Base-by-base conservation (phyloP, 2,113 vertebrate genomes). In the Neogobius melanostomus region DNA sequence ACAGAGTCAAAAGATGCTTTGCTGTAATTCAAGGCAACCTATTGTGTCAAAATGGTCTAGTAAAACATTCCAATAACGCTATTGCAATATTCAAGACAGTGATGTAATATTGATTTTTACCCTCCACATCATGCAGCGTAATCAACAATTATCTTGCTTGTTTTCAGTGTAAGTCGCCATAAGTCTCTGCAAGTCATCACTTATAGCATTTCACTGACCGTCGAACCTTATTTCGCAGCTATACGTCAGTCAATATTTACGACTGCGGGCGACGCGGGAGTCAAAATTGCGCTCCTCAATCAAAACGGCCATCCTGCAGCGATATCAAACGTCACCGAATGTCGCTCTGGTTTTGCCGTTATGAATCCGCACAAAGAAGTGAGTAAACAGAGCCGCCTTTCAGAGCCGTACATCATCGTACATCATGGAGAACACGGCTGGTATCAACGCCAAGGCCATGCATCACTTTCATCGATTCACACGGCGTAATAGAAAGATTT, bases 391-490 rank as follows among this genome's bases (percentile, higher is more conserved):
- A 59, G 56, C 48, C 76, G 64, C 74, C 73, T 74, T 77, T 85
- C 81, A 79, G 72, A 70, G 74, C 71, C 75, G 80, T 71, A 80
- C 76, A 85, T 87, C 72, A 81, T 82, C 75, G 79, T 87, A 84
- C 77, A 91, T 88, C 85, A 88, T 48, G 63, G 73, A 51, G 76
- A 72, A 82, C 74, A 71, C 68, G 77, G 83, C 71, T 62, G 68
- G 62, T 10, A 68, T 60, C 68, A 69, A 66, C 75, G 51, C 57
- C 66, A 66, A 79, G 68, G 76, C 84, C 81, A 86, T 90, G 83
- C 68, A 87, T 92, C 85, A 85, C 85, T 79, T 75, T 74, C 82
- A 87, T 90, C 78, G 88, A 91, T 89, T 89, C 82, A 85, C 82
- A 84, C 79, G 78, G 78, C 68, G 74, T 88, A 87, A 88, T 91